phyloP scores from a whole-genome alignment of 2,888 invertebrate species.

The Phytoseiulus persimilis region DNA sequence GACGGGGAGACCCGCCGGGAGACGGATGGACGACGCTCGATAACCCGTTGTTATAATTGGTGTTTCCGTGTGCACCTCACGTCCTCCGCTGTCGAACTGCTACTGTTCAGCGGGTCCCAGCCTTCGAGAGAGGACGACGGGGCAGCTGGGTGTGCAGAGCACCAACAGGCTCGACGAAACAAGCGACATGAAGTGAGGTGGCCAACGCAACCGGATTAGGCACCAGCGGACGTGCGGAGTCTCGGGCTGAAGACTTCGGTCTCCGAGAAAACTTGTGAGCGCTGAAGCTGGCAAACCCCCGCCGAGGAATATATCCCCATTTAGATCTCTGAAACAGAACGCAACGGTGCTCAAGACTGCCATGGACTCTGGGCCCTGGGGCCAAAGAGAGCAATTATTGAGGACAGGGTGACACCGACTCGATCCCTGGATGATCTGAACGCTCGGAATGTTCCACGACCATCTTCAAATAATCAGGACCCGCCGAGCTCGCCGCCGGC shows the following conservation, averaged over 20 bases:
- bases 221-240: neutral
- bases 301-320: too few species aligned
- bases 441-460: neutral
- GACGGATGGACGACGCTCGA: neutral
- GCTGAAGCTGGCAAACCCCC: too few species aligned
- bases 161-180: neutral
- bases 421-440: neutral
- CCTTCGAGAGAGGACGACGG: neutral
- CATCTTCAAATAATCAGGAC: neutral
- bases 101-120: neutral
- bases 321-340: too few species aligned
- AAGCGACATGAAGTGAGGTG: neutral
- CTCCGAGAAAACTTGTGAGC: too few species aligned
- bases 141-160: neutral
- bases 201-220: neutral
- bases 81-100: neutral
- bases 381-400: too few species aligned
- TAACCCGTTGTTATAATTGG: neutral
- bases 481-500: neutral
- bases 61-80: slow-evolving; percentile 5
- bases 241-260: too few species aligned
- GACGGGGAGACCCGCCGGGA: neutral
- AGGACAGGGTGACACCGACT: neutral
- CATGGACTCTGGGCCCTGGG: too few species aligned
- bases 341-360: too few species aligned